Evolutionary conservation across 2,888 invertebrate genomes (phyloP).

Genomic region (Glaucopsyche alexis): DNA sequence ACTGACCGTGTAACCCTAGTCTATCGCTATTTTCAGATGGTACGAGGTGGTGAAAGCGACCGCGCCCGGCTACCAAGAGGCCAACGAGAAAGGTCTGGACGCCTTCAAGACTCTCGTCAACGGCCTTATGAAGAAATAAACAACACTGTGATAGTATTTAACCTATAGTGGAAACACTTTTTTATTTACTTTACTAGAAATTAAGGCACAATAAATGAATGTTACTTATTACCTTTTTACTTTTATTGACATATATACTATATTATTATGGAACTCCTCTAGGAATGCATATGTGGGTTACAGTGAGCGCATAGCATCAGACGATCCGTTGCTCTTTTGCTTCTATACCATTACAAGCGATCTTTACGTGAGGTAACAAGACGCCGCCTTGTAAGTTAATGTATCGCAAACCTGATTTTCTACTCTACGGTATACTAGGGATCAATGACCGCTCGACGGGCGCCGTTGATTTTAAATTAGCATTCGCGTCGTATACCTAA

Average conservation of each 20-base stretch:
- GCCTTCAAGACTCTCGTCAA: slow-evolving; percentile 75
- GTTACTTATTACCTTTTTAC: slow-evolving; percentile 38
- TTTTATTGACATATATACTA: slow-evolving; percentile 26
- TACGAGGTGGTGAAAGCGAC: slow-evolving; percentile 66
- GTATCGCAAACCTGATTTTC: not conserved
- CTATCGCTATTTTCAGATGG: slow-evolving; percentile 53
- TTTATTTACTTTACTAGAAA: slow-evolving; percentile 41
- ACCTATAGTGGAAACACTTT: slow-evolving; percentile 35
- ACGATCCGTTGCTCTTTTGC: too few relatives aligned
- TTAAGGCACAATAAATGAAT: slow-evolving; percentile 65
- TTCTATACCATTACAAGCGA: too few relatives aligned
- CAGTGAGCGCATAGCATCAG: too few relatives aligned
- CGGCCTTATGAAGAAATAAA: slow-evolving; percentile 68
- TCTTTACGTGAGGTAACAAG: not conserved
- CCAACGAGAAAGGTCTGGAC: slow-evolving; percentile 78
- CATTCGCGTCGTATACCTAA: not conserved
- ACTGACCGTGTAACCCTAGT: too few relatives aligned
- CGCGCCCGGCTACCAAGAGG: slow-evolving; percentile 75
- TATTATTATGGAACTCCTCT: too few relatives aligned
- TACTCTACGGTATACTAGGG: not conserved
- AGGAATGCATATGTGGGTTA: too few relatives aligned
- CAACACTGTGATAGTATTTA: slow-evolving; percentile 34
- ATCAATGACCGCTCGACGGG: not conserved
- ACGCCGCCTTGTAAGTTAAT: not conserved
- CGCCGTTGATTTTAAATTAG: not conserved